These are phyloP conservation scores for Mola mola DNA, from an alignment of 2,113 vertebrate genomes.

Conservation along the genomic window DNA sequence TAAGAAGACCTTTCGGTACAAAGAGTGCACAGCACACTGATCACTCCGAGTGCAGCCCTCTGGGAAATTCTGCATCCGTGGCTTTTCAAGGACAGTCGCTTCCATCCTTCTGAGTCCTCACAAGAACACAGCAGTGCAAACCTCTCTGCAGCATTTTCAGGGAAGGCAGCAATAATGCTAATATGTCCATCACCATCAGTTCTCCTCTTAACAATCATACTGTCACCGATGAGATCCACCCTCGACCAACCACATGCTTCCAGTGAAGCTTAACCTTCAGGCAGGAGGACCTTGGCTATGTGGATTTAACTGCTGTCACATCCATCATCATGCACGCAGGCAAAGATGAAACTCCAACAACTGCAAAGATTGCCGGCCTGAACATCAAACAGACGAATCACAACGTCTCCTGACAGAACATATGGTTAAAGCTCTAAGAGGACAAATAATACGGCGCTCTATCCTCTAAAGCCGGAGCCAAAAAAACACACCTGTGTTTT, in stretches of 20 bases:
- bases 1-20: conserved; percentile 6
- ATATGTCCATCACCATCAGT: conserved; percentile 12
- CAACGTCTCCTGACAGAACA: not conserved
- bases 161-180: conserved; percentile 28
- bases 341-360: conserved; percentile 24
- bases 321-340: conserved; percentile 22
- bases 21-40: conserved; percentile 4
- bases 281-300: conserved; percentile 36
- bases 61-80: conserved; percentile 11
- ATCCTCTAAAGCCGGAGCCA: not conserved
- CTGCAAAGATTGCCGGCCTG: conserved; percentile 10
- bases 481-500: not conserved
- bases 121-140: conserved; percentile 11
- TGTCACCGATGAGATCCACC: conserved; percentile 10
- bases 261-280: conserved; percentile 45
- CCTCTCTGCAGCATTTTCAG: too few species aligned
- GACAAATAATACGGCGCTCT: not conserved
- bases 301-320: conserved; percentile 49
- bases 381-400: not conserved
- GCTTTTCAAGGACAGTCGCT: conserved; percentile 57
- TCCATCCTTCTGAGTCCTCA: conserved; percentile 12
- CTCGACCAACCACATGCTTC: conserved; percentile 10
- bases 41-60: conserved; percentile 11
- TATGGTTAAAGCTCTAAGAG: not conserved
- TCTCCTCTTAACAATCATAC: conserved; percentile 29